These are phyloP conservation scores for Steatornis caripensis DNA, from an alignment of 2,113 vertebrate species.

Conservation along the genomic window DNA sequence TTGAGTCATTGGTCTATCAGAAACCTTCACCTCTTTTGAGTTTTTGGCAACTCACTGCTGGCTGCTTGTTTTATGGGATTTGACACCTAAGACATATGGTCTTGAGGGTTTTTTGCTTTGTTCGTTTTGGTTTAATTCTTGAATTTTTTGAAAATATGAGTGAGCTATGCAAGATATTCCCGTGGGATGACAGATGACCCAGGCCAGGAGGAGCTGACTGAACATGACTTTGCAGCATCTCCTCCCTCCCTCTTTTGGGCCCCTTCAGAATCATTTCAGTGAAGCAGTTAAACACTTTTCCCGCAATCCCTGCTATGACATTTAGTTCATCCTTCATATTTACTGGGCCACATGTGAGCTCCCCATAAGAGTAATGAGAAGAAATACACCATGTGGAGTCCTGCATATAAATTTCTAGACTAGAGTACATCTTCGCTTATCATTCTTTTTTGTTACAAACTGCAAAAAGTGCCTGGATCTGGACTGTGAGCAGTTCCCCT, in stretches of 20 bases:
- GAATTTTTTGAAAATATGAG: not conserved
- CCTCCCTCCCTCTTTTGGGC: slow-evolving; percentile 21
- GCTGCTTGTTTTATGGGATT: not conserved
- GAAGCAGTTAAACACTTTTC: slow-evolving; percentile 24
- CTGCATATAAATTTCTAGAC: not conserved
- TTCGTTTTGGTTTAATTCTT: not conserved
- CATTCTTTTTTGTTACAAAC: not conserved
- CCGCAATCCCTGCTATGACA: not conserved
- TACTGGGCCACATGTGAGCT: slow-evolving; percentile 1
- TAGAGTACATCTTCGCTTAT: not conserved
- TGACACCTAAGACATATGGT: not conserved
- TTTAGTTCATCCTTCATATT: slow-evolving; percentile 21
- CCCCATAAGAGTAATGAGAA: not conserved
- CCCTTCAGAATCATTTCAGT: slow-evolving; percentile 7
- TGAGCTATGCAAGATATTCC: not conserved
- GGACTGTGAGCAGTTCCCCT: slow-evolving; percentile 9
- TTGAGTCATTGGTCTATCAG: not conserved
- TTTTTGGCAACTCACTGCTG: not conserved
- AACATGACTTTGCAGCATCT: not conserved
- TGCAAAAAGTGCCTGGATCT: not conserved
- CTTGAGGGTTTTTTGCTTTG: not conserved
- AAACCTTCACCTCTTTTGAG: not conserved
- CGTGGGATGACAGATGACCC: not conserved
- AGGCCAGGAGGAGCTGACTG: slow-evolving; percentile 12
- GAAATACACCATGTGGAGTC: not conserved